A percentile compares a stretch with the other conserved stretches of the same genome.
Conservation (phyloP, 2,797 vertebrate genomes). For the Sebastes matsubarae region DNA sequence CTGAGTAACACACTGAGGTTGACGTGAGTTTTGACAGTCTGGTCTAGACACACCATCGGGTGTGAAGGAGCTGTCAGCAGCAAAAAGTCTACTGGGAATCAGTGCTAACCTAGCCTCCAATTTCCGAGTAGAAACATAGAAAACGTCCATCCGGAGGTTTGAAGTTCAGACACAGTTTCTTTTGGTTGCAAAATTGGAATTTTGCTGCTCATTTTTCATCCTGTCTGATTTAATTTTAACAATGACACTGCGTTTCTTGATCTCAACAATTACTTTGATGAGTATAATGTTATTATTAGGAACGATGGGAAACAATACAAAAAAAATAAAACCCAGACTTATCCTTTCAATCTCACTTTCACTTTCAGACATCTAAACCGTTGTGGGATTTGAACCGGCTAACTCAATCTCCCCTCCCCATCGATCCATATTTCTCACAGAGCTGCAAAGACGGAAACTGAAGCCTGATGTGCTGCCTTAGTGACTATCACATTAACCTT, state of each 20-base stretch:
- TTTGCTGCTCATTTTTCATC: background rate
- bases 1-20: background rate
- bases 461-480: conserved; percentile 7
- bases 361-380: background rate
- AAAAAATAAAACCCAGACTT: background rate
- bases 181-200: background rate
- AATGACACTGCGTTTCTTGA: background rate
- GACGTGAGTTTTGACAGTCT: background rate
- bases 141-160: too few species aligned
- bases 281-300: background rate
- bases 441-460: conserved; percentile 18
- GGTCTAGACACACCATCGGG: too few species aligned
- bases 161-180: background rate
- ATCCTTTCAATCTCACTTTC: background rate
- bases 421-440: background rate
- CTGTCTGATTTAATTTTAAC: background rate
- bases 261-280: background rate
- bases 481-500: conserved; percentile 23
- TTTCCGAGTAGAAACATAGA: background rate
- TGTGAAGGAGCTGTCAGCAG: too few species aligned
- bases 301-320: background rate
- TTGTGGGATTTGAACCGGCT: background rate
- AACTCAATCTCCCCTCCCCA: background rate
- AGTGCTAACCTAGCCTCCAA: background rate
- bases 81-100: background rate